Evolutionary conservation across 2,888 invertebrate genomes (phyloP).

Genomic region (Quadriops clusia): DNA sequence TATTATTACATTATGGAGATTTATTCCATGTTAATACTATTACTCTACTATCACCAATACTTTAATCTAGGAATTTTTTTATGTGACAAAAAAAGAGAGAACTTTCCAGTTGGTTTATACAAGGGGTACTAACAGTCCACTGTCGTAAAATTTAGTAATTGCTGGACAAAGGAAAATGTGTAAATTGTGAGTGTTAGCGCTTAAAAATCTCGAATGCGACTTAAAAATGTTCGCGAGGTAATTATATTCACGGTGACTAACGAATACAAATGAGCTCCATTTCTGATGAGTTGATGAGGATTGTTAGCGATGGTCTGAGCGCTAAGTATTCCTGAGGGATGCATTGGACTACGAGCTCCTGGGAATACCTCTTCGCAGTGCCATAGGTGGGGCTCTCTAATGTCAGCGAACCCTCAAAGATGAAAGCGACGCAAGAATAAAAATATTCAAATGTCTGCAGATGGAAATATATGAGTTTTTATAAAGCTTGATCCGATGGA

Average conservation of each 20-base stretch:
- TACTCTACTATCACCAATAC: too few relatives aligned
- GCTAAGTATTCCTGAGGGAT: slow-evolving; percentile 3
- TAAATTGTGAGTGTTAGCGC: neutral
- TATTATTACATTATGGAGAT: too few relatives aligned
- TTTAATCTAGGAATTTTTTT: too few relatives aligned
- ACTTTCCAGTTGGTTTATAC: too few relatives aligned
- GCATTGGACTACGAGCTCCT: slow-evolving; percentile 5
- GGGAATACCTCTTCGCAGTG: slow-evolving; percentile 6
- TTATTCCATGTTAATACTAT: too few relatives aligned
- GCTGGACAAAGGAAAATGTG: neutral
- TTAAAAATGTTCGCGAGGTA: slow-evolving; percentile 3
- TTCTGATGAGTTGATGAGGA: slow-evolving; percentile 5
- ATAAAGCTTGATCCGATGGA: slow-evolving; percentile 16
- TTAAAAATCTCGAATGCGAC: neutral
- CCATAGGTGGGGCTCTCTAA: slow-evolving; percentile 4
- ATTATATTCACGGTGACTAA: slow-evolving; percentile 8
- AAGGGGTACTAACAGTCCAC: too few relatives aligned
- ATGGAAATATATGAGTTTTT: slow-evolving; percentile 20
- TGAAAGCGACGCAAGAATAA: slow-evolving; percentile 18
- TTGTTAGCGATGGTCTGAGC: slow-evolving; percentile 3
- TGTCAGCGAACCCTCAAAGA: slow-evolving; percentile 10
- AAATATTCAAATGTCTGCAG: slow-evolving; percentile 20
- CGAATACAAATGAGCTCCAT: slow-evolving; percentile 7
- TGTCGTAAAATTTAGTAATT: slow-evolving; percentile 1
- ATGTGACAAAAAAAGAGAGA: too few relatives aligned